phyloP scores from a whole-genome alignment of 2,888 invertebrate species.

The Cheilosia pagana region DNA sequence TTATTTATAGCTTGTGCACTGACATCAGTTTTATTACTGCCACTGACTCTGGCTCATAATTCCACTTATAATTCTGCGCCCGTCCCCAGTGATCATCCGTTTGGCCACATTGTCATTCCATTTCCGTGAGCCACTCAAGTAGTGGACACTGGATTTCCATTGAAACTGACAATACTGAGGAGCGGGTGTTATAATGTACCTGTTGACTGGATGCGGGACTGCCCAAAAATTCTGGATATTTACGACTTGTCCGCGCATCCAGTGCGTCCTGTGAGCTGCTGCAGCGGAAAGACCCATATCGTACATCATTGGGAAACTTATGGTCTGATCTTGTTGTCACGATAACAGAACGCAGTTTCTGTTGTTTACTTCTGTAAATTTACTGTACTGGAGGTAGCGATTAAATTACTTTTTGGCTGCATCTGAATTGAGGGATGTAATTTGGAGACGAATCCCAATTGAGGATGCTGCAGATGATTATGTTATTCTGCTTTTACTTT shows the following conservation, averaged over 20 bases:
- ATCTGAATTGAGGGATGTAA: slow-evolving; percentile 27
- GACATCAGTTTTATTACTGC: slow-evolving; percentile 73
- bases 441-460: slow-evolving; percentile 19
- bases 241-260: slow-evolving; percentile 60
- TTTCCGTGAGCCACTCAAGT: slow-evolving; percentile 69
- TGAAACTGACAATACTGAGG: slow-evolving; percentile 37
- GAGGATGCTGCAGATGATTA: slow-evolving; percentile 49
- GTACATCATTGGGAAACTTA: slow-evolving; percentile 68
- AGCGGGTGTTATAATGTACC: slow-evolving; percentile 69
- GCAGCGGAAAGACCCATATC: slow-evolving; percentile 66
- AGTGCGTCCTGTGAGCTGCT: slow-evolving; percentile 56
- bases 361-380: slow-evolving; percentile 17
- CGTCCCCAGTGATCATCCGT: slow-evolving; percentile 69
- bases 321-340: slow-evolving; percentile 58
- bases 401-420: slow-evolving; percentile 40
- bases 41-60: slow-evolving; percentile 67
- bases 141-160: slow-evolving; percentile 68
- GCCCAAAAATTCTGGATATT: slow-evolving; percentile 68
- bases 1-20: slow-evolving; percentile 62
- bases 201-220: slow-evolving; percentile 24
- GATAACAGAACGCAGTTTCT: slow-evolving; percentile 53
- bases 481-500: slow-evolving; percentile 52
- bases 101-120: slow-evolving; percentile 69
- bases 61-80: slow-evolving; percentile 67
- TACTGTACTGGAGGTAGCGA: slow-evolving; percentile 3